Conservation (phyloP, 1,140 invertebrate species). For the Leptoteleia sp. region DNA sequence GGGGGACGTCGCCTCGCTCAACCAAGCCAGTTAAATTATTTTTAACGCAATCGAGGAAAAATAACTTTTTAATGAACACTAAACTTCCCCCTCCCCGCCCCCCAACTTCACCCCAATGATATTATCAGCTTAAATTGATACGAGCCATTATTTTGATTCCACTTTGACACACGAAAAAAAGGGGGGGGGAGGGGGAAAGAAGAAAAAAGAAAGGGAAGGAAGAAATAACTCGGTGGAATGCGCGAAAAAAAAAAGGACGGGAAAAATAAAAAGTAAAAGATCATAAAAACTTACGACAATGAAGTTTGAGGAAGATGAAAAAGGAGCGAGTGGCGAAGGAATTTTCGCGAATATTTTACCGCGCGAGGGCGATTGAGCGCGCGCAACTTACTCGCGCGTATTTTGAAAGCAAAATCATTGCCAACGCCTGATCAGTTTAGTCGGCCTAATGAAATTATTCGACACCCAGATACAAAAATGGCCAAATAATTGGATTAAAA, state of each 20-base stretch:
- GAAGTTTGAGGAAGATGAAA: too few species aligned
- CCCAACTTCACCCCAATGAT: too few species aligned
- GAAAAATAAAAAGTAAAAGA: too few species aligned
- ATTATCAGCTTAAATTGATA: not conserved
- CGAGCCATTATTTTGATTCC: not conserved
- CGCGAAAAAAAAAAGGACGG: too few species aligned
- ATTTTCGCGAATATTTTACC: slow-evolving; percentile 18
- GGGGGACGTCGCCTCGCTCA: too few species aligned
- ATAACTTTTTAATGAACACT: slow-evolving; percentile 8
- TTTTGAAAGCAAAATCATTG: slow-evolving; percentile 37
- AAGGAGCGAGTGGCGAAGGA: not conserved
- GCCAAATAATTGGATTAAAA: slow-evolving; percentile 33
- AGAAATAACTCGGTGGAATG: too few species aligned
- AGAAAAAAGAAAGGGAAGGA: too few species aligned
- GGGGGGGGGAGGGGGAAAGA: too few species aligned
- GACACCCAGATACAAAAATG: slow-evolving; percentile 37
- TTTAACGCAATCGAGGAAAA: not conserved
- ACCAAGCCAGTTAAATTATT: too few species aligned
- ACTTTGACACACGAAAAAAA: too few species aligned
- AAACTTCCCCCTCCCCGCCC: too few species aligned
- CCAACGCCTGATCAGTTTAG: slow-evolving; percentile 36
- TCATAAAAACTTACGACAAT: not conserved
- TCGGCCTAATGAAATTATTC: slow-evolving; percentile 33
- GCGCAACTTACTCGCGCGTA: slow-evolving; percentile 28
- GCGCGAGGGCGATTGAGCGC: not conserved